Evolutionary conservation across 2,797 vertebrate genomes (phyloP).

Genomic region (Gadopsis bispinosus): DNA sequence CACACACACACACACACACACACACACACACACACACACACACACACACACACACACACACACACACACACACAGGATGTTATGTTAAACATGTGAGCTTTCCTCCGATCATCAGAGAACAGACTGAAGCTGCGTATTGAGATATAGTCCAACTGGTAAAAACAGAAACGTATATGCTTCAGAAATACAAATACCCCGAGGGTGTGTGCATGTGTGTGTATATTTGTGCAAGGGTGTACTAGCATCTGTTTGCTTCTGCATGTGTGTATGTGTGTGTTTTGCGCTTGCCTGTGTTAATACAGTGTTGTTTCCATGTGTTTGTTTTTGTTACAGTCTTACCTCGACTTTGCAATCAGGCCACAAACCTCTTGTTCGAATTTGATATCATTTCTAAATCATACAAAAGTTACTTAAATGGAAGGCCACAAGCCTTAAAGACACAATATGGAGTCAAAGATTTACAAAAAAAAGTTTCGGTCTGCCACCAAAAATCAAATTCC

Average conservation of each 20-base stretch:
- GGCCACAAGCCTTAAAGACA: background rate
- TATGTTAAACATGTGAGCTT: constrained; percentile 66
- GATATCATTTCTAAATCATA: background rate
- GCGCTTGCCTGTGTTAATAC: background rate
- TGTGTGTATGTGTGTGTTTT: constrained; percentile 27
- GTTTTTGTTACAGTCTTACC: constrained; percentile 8
- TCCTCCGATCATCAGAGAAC: constrained; percentile 66
- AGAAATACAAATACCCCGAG: constrained; percentile 66
- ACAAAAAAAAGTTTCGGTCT: background rate
- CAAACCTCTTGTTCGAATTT: background rate
- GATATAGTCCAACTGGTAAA: constrained; percentile 71
- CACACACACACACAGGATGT: constrained; percentile 11
- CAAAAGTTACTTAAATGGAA: background rate
- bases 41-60: background rate
- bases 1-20: constrained; percentile 46
- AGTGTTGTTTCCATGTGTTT: constrained; percentile 13
- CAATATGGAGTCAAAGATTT: background rate
- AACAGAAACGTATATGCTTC: constrained; percentile 66
- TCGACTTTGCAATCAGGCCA: constrained; percentile 16
- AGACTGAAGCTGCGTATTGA: constrained; percentile 73
- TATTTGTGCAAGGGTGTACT: constrained; percentile 17
- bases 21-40: too few species aligned
- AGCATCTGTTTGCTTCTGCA: constrained; percentile 48
- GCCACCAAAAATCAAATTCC: background rate
- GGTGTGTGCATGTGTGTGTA: constrained; percentile 41